Evolutionary conservation across 2,888 invertebrate genomes (phyloP).

Genomic region (Sphaeridia pumilis): DNA sequence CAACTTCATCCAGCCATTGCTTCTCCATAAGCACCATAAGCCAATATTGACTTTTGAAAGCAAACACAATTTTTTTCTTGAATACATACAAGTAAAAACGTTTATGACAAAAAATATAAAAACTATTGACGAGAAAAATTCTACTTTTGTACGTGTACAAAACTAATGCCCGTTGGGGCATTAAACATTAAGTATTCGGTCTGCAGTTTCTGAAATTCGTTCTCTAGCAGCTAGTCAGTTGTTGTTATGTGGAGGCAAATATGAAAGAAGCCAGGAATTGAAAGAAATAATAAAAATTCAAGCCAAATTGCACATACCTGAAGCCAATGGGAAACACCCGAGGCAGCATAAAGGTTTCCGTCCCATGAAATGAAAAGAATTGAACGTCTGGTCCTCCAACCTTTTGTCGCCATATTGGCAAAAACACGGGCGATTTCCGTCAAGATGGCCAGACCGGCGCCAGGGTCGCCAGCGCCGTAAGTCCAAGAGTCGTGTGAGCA

Average conservation of each 20-base stretch:
- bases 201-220: neutral
- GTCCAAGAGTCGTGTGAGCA: constrained; percentile 35
- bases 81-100: no score
- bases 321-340: constrained; percentile 33
- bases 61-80: no score
- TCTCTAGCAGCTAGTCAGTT: neutral
- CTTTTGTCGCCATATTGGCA: constrained; percentile 30
- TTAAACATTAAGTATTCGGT: no score
- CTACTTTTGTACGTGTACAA: no score
- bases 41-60: no score
- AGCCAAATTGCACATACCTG: constrained; percentile 21
- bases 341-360: constrained; percentile 32
- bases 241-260: neutral
- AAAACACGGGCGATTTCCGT: constrained; percentile 34
- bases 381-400: constrained; percentile 33
- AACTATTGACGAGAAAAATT: no score
- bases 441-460: constrained; percentile 30
- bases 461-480: constrained; percentile 34
- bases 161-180: no score
- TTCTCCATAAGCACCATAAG: no score
- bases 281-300: neutral
- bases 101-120: no score
- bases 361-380: constrained; percentile 35
- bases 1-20: no score
- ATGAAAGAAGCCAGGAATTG: neutral